Evolutionary conservation across 2,113 vertebrate species (phyloP).

Genomic region (Muntiacus reevesi): DNA sequence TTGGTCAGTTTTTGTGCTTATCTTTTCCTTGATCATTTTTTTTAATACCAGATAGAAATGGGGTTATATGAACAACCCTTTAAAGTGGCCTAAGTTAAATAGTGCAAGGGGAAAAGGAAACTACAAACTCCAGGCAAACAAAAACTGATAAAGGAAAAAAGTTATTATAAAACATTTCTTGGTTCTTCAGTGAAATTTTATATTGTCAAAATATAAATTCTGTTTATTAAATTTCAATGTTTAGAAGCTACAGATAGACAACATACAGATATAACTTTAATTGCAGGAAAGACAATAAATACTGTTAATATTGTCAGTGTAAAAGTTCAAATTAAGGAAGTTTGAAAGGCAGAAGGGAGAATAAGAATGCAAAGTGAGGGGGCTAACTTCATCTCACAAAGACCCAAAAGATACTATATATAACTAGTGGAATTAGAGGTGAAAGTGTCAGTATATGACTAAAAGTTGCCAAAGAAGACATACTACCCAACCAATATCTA

Average conservation of each 20-base stretch:
- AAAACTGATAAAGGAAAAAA: not conserved
- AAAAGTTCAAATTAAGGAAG: not conserved
- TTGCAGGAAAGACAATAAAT: not conserved
- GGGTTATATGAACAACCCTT: not conserved
- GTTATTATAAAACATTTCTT: not conserved
- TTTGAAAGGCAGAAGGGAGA: not conserved
- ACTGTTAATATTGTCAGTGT: not conserved
- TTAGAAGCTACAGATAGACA: not conserved
- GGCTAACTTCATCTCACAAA: not conserved
- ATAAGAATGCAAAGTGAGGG: not conserved
- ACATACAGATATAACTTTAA: not conserved
- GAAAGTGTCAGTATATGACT: not conserved
- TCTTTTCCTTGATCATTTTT: not conserved
- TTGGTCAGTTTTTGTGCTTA: not conserved
- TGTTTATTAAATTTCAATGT: not conserved
- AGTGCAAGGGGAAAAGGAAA: not conserved
- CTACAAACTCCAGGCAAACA: not conserved
- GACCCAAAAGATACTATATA: not conserved
- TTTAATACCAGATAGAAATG: not conserved
- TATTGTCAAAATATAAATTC: not conserved
- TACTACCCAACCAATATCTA: not conserved
- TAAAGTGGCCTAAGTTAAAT: not conserved
- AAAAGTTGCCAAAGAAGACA: not conserved
- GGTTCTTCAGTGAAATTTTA: not conserved
- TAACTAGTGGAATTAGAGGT: not conserved